These are phyloP conservation scores for Tylochromis polylepis DNA, from an alignment of 2,113 vertebrate species.

Conservation along the genomic window DNA sequence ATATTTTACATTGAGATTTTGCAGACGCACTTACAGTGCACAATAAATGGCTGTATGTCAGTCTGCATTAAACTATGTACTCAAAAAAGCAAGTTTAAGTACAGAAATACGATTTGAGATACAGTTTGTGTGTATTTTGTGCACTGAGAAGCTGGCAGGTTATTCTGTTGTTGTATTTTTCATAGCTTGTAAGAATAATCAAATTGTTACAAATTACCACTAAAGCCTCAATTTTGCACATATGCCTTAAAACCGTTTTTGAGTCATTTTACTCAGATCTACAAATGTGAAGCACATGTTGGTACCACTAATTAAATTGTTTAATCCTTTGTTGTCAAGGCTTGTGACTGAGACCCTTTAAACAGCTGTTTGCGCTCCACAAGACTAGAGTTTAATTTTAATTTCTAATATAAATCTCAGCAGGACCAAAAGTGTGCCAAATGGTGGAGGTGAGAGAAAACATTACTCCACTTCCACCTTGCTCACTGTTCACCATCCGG, in stretches of 20 bases:
- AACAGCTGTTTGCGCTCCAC: not conserved
- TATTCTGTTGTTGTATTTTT: not conserved
- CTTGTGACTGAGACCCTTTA: not conserved
- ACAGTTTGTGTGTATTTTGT: not conserved
- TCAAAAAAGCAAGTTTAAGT: not conserved
- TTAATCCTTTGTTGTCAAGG: not conserved
- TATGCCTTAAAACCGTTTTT: accelerated
- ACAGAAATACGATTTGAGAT: not conserved
- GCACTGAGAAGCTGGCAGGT: not conserved
- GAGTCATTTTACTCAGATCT: not conserved
- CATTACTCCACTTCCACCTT: slow-evolving; percentile 15
- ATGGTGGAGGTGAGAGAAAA: slow-evolving; percentile 42
- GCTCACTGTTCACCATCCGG: slow-evolving; percentile 41
- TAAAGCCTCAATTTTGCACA: not conserved
- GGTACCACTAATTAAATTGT: not conserved
- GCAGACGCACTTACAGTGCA: not conserved
- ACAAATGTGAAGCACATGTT: not conserved
- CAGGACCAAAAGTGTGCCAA: slow-evolving; percentile 34
- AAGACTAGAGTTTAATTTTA: slow-evolving; percentile 33
- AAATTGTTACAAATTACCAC: not conserved
- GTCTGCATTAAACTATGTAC: not conserved
- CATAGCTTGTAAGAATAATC: not conserved
- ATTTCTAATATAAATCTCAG: slow-evolving; percentile 64
- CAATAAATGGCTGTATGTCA: not conserved
- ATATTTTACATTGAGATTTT: not conserved